Evolutionary conservation across 1,140 invertebrate genomes (phyloP).

Genomic region (Araneus ventricosus): DNA sequence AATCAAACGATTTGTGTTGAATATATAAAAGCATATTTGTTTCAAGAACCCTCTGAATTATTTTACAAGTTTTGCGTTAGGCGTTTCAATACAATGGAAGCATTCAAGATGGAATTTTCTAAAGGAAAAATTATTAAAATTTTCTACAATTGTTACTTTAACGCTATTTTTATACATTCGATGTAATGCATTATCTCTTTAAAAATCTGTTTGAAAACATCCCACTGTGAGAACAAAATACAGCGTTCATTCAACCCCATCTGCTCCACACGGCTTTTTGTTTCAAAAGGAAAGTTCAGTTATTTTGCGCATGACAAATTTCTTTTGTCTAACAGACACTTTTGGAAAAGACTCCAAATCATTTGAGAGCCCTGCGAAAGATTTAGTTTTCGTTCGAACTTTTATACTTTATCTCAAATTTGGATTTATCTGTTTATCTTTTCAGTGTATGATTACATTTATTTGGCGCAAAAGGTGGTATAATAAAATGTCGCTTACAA

Average conservation of each 20-base stretch:
- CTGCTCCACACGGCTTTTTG: background rate
- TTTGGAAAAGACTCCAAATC: too few species aligned
- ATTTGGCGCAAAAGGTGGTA: too few species aligned
- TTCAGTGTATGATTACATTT: too few species aligned
- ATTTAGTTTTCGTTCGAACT: too few species aligned
- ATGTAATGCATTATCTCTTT: background rate
- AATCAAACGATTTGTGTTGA: background rate
- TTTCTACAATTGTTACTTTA: background rate
- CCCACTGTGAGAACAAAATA: background rate
- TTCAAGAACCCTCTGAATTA: background rate
- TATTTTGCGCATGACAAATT: too few species aligned
- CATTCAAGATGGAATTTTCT: background rate
- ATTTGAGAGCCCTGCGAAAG: too few species aligned
- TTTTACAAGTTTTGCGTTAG: background rate
- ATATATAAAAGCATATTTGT: background rate
- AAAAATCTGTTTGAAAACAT: background rate
- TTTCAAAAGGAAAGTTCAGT: background rate
- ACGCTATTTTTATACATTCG: background rate
- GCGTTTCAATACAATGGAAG: background rate
- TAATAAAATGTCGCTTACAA: too few species aligned
- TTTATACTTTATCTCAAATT: too few species aligned
- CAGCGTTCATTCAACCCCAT: background rate
- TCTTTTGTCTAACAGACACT: too few species aligned
- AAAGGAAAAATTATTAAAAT: background rate
- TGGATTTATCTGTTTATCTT: too few species aligned